Percentiles rank a stretch among this genome's conserved stretches.
Conservation (phyloP, 2,797 vertebrate genomes). For the Petrocephalus sullivani region DNA sequence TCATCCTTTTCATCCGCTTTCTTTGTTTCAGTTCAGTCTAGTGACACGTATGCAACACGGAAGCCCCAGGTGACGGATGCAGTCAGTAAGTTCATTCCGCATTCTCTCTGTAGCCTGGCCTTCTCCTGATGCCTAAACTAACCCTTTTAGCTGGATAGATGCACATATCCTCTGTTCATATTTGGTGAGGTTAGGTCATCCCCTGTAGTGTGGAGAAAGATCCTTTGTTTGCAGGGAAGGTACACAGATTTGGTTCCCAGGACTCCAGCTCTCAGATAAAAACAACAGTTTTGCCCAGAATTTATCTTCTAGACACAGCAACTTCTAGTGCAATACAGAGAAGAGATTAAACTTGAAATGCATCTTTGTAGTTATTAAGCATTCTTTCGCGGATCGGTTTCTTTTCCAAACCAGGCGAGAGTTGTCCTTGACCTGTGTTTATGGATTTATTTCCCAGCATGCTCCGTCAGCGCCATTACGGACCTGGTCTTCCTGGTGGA, state of each 20-base stretch:
- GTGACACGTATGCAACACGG: constrained; percentile 57
- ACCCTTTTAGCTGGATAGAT: background rate
- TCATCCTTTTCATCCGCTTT: constrained; percentile 39
- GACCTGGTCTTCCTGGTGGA: constrained; percentile 95
- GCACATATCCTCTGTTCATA: background rate
- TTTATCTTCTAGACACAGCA: background rate
- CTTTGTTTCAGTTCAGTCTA: constrained; percentile 66
- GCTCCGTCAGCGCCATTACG: constrained; percentile 83
- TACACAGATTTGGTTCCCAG: background rate
- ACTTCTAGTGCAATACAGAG: background rate
- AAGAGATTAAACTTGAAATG: background rate
- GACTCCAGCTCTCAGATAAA: too few relatives aligned
- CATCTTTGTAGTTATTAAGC: background rate
- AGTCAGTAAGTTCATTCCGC: constrained; percentile 66
- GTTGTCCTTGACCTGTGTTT: background rate
- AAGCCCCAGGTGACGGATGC: constrained; percentile 52
- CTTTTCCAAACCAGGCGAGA: background rate
- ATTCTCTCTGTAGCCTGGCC: constrained; percentile 36
- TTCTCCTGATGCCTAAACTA: background rate
- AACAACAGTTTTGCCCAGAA: background rate
- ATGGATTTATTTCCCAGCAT: constrained; percentile 65
- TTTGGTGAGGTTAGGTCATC: background rate
- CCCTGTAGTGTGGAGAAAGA: background rate
- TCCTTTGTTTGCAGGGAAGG: background rate
- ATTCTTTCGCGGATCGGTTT: background rate